Percentiles rank a stretch among this genome's conserved stretches.
These are phyloP conservation scores for Drosophila mauritiana DNA, from an alignment of 1,140 invertebrate genomes.

Conservation along the genomic window DNA sequence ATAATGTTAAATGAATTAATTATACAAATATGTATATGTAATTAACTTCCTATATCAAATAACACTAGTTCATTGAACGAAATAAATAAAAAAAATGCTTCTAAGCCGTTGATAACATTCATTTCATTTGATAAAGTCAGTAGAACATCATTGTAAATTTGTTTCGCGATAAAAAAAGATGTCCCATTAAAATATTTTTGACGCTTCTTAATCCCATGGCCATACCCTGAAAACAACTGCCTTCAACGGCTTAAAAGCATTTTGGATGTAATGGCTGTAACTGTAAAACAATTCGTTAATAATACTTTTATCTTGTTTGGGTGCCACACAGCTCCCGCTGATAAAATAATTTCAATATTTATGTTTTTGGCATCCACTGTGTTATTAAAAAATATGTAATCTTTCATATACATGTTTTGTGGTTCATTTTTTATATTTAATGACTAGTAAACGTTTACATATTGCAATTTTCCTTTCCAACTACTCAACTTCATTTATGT, in stretches of 20 bases:
- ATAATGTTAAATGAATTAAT: slow-evolving; percentile 79
- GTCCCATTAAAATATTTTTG: too few species aligned
- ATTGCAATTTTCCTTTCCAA: slow-evolving; percentile 35
- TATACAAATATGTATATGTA: slow-evolving; percentile 57
- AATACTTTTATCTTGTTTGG: slow-evolving; percentile 71
- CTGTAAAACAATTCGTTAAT: slow-evolving; percentile 73
- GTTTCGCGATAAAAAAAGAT: too few species aligned
- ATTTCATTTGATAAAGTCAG: too few species aligned
- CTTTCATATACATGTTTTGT: slow-evolving; percentile 37
- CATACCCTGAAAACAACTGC: too few species aligned
- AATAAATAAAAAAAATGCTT: too few species aligned
- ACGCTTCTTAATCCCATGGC: too few species aligned
- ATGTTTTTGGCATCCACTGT: slow-evolving; percentile 50
- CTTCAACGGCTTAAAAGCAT: too few species aligned
- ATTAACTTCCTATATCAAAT: slow-evolving; percentile 72
- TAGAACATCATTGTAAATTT: too few species aligned
- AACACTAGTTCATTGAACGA: too few species aligned
- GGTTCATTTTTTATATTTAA: slow-evolving; percentile 54
- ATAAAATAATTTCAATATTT: slow-evolving; percentile 59
- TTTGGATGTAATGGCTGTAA: too few species aligned
- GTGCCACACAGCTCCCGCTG: slow-evolving; percentile 35
- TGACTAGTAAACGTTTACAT: slow-evolving; percentile 80
- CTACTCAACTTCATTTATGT: slow-evolving; percentile 8
- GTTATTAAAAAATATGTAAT: slow-evolving; percentile 77
- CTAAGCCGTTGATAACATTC: too few species aligned